phyloP scores from a whole-genome alignment of 1,140 invertebrate species.

The Tetramorium alpestre region DNA sequence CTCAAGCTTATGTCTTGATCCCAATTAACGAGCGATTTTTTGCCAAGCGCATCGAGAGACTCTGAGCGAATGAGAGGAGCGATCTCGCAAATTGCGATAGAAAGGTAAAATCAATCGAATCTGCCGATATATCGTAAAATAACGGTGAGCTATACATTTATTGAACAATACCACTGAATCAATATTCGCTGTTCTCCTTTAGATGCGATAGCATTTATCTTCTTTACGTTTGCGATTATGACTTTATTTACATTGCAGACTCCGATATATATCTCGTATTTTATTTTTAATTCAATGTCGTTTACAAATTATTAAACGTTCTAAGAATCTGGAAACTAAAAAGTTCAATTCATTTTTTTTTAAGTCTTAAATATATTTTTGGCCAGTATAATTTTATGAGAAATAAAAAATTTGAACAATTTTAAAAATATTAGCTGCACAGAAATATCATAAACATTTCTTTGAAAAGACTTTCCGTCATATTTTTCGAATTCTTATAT shows the following conservation, averaged over 20 bases:
- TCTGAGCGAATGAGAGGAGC: slow-evolving; percentile 13
- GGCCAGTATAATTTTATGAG: not conserved
- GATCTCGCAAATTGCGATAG: slow-evolving; percentile 69
- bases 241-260: not conserved
- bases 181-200: slow-evolving; percentile 35
- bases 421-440: not conserved
- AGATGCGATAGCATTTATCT: not conserved
- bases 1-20: slow-evolving; percentile 76
- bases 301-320: not conserved
- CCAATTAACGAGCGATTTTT: slow-evolving; percentile 77
- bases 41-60: slow-evolving; percentile 36
- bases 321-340: no score
- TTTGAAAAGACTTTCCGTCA: not conserved
- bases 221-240: not conserved
- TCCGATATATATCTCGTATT: not conserved
- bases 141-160: not conserved
- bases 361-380: not conserved
- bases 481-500: not conserved
- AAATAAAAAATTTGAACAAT: not conserved
- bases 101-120: not conserved
- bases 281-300: not conserved
- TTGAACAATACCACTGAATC: slow-evolving; percentile 46
- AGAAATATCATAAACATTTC: not conserved
- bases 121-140: not conserved
- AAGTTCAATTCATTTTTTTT: not conserved